Evolutionary conservation across 2,888 invertebrate genomes (phyloP), one percentile per base, ranked within the genome.

Genomic region (Podotricha telesiphe): DNA sequence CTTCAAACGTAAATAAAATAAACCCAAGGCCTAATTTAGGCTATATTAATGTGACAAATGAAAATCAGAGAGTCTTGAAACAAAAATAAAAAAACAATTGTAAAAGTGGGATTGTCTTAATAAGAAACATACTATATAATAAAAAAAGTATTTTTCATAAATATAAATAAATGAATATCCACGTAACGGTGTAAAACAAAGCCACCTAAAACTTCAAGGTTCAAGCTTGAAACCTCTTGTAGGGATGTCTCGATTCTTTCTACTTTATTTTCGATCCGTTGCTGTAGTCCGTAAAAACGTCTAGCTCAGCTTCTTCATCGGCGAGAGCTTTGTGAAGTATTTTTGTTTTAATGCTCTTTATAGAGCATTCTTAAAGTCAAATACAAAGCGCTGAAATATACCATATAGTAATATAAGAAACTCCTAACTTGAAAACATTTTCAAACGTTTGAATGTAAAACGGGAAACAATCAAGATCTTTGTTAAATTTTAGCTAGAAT

Each of bases 191-290:
- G 87, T 89, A 74, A 86, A 53, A 76, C 47, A 20, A 72, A 66
- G 64, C 75, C 77, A 74, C 78, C 59, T 64, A 79, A 80, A 86
- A 84, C 85, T 82, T 84, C 82, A 86, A 86, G 82, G 81, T 82
- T 83, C 80, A 82, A 82, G 87, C 92, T 91, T 88, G 89, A 91
- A 90, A 91, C 93, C 78, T 82, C 81, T 82, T 79, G 85, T 88
- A 85, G 87, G 90, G 92, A 91, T 89, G 92, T 92, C 92, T 91
- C 89, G 91, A 91, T 90, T 89, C 89, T 92, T 67, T 89, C 85
- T 86, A 80, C 80, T 89, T 83, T 90, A 89, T 91, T 92, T 89
- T 90, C 87, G 86, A 92, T 91, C 87, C 90, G 86, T 84, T 82
- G 84, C 86, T 82, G 86, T 84, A 84, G 86, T 86, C 81, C 79